Evolutionary conservation across 92 coral and sea anemone species (phyloP).

Genomic region (Micromussa lordhowensis): DNA sequence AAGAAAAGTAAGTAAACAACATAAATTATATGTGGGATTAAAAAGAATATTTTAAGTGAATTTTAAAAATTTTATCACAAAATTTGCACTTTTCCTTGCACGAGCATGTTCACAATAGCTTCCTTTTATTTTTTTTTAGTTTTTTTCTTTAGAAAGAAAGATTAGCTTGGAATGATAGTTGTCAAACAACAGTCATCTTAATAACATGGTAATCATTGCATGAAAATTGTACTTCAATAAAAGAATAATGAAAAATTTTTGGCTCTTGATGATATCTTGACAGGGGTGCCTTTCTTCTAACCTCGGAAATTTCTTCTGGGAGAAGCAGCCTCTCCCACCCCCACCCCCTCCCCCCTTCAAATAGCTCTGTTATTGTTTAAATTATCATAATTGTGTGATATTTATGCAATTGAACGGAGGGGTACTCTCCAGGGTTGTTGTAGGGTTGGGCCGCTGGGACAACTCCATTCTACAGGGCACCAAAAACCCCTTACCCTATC

Average conservation of each 20-base stretch:
- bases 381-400: too few relatives aligned
- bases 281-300: too few relatives aligned
- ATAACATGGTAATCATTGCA: constrained; percentile 5
- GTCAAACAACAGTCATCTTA: constrained; percentile 29
- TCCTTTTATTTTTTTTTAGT: background rate
- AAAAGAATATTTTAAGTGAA: constrained; percentile 8
- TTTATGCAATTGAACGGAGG: too few relatives aligned
- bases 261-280: background rate
- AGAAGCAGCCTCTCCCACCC: too few relatives aligned
- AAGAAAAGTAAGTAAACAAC: background rate
- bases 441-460: too few relatives aligned
- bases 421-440: too few relatives aligned
- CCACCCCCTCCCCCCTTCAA: too few relatives aligned
- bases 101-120: background rate
- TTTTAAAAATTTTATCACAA: background rate
- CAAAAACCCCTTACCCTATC: too few relatives aligned
- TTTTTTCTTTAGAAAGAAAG: constrained; percentile 14
- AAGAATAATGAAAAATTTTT: constrained; percentile 4
- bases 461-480: too few relatives aligned
- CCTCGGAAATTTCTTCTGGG: too few relatives aligned
- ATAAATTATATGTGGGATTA: background rate
- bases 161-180: background rate
- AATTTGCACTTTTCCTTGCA: constrained; percentile 17
- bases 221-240: constrained; percentile 25
- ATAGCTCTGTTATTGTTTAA: too few relatives aligned